phyloP scores from a whole-genome alignment of 2,113 vertebrate genomes.

The Helogale parvula region DNA sequence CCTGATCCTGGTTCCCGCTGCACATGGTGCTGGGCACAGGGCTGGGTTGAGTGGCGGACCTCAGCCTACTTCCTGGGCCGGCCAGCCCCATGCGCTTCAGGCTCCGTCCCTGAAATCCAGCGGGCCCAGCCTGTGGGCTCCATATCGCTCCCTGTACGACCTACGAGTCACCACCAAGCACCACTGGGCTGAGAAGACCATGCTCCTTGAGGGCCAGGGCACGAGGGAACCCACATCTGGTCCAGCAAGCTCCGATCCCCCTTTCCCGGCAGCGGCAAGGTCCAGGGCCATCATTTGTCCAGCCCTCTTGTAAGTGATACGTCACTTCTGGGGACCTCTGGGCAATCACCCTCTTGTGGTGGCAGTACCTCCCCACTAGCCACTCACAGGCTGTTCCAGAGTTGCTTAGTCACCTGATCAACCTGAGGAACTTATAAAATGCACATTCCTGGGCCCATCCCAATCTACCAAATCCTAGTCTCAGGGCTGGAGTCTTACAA shows the following conservation, averaged over 20 bases:
- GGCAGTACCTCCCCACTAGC: neutral
- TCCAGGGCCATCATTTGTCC: accelerated
- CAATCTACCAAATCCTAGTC: accelerated
- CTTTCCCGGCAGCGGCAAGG: neutral
- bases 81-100: neutral
- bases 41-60: no score
- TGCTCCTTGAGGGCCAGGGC: neutral
- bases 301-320: neutral
- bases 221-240: neutral
- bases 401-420: neutral
- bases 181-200: neutral
- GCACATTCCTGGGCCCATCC: neutral
- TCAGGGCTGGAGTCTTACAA: neutral
- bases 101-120: neutral
- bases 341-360: neutral
- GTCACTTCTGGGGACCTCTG: neutral
- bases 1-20: neutral
- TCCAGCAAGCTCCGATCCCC: neutral
- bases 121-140: neutral
- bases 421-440: neutral
- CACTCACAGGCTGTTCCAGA: neutral
- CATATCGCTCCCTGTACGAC: neutral
- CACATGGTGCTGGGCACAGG: neutral
- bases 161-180: neutral
- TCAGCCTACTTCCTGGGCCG: neutral